Evolutionary conservation across 2,113 vertebrate genomes (phyloP).

Genomic region (Balaenoptera acutorostrata): DNA sequence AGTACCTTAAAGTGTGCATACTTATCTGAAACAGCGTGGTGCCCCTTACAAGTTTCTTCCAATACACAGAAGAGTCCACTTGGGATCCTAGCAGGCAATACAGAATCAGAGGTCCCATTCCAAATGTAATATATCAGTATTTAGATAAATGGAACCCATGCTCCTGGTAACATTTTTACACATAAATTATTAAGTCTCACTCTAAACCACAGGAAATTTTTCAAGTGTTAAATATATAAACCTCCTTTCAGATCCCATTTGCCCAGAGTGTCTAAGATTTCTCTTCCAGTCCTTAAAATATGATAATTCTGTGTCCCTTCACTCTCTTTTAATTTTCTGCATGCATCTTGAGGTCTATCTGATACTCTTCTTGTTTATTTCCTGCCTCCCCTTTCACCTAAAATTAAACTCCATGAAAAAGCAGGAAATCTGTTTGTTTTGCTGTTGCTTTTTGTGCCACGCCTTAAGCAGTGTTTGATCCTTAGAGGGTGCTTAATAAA

Average conservation of each 20-base stretch:
- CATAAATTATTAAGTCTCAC: background rate
- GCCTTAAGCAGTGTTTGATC: background rate
- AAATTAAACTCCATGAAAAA: conserved; percentile 9
- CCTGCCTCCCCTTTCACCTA: background rate
- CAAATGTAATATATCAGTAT: background rate
- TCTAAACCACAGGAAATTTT: background rate
- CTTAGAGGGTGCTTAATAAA: background rate
- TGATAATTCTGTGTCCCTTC: background rate
- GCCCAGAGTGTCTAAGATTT: background rate
- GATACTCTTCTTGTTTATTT: background rate
- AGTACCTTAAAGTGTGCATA: background rate
- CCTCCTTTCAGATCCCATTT: background rate
- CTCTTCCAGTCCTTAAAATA: background rate
- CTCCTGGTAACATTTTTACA: background rate
- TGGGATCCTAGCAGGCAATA: background rate
- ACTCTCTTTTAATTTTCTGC: background rate
- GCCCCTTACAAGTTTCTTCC: background rate
- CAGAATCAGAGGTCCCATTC: background rate
- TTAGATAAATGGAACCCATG: background rate
- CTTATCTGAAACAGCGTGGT: background rate
- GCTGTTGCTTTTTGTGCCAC: background rate
- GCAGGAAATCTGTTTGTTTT: background rate
- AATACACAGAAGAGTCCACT: background rate
- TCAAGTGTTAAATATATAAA: background rate
- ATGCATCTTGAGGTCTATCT: background rate